Base-by-base conservation (phyloP, 2,888 invertebrate species). In the Poecilus cupreus region DNA sequence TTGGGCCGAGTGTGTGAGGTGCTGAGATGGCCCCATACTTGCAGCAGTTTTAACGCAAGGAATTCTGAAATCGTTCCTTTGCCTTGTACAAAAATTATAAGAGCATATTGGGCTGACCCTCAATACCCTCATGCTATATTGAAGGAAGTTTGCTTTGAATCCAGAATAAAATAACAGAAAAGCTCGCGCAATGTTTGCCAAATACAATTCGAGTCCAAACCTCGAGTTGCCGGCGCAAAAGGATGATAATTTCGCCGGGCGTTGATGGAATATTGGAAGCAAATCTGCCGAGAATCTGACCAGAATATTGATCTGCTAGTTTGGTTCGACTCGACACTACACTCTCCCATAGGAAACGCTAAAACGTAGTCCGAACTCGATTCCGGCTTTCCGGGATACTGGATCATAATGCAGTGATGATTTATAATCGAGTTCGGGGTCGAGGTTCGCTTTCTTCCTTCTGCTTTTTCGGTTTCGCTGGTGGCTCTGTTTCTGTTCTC, bases 281-380 rank as follows among this genome's bases (percentile, higher is more conserved):
- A 77, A 78, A 78, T 78, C 78, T 78, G 78, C 43, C 43, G 10
- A 24, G 51, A 78, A 64, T 78, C 78, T 78, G 78, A 64, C 60
- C 78, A 78, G 78, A 78, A 78, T 78, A 78, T 78, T 78, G 78
- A 78, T 78, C 78, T 60, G 24, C n/a, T 64, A 78, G 78, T 78
- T 78, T 64, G 78, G 54, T 76, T 24, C 24, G 26, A 78, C 43
- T 24, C 24, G 26, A 78, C 43, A 64, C 78, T 39, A 13, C 64
- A n/a, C 22, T 24, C 64, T 68, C 60, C 26, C 26, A 16, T 32
- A 37, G 64, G 37, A 6, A 13, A 8, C 18, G 18, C 3, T 16
- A 2, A 24, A n/a, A 13, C 46, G 46, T 18, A 24, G 76, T 18
- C 24, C 70, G 79, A 70, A 79, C 68, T 68, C 51, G 68, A 64